phyloP scores from a whole-genome alignment of 2,113 vertebrate species.

The Chaetops frenatus region DNA sequence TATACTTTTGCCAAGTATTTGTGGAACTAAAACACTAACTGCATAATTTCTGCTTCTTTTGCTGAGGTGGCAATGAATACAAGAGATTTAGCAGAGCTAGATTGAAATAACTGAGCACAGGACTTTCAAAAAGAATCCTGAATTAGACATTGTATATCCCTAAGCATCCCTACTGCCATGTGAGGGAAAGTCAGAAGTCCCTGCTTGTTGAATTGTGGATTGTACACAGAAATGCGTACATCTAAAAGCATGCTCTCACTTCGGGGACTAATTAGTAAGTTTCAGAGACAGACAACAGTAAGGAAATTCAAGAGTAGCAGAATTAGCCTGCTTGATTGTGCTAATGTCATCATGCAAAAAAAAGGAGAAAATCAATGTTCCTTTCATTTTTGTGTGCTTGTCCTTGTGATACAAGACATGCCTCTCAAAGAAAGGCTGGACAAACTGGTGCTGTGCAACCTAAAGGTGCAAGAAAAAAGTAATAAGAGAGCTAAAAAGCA shows the following conservation, averaged over 20 bases:
- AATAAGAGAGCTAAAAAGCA: neutral
- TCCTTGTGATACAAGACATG: neutral
- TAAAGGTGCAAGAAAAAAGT: neutral
- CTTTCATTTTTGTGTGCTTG: neutral
- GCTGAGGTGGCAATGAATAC: neutral
- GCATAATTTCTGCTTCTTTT: neutral
- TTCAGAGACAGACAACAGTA: neutral
- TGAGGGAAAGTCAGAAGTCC: neutral
- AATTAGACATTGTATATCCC: neutral
- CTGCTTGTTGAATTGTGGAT: neutral
- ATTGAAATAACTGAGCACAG: neutral
- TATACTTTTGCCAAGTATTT: neutral
- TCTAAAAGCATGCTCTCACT: neutral
- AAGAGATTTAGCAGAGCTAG: neutral
- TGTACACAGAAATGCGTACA: neutral
- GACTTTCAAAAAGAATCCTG: neutral
- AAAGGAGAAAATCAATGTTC: neutral
- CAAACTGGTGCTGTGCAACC: neutral
- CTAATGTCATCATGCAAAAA: neutral
- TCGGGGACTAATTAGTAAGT: neutral
- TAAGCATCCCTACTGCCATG: neutral
- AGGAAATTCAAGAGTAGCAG: neutral
- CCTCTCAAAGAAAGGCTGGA: neutral
- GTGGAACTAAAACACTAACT: neutral
- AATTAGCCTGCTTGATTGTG: neutral